Percentiles rank a stretch among this genome's conserved stretches.
phyloP scores from a whole-genome alignment of 2,113 vertebrate genomes.

The Ammodytes marinus region DNA sequence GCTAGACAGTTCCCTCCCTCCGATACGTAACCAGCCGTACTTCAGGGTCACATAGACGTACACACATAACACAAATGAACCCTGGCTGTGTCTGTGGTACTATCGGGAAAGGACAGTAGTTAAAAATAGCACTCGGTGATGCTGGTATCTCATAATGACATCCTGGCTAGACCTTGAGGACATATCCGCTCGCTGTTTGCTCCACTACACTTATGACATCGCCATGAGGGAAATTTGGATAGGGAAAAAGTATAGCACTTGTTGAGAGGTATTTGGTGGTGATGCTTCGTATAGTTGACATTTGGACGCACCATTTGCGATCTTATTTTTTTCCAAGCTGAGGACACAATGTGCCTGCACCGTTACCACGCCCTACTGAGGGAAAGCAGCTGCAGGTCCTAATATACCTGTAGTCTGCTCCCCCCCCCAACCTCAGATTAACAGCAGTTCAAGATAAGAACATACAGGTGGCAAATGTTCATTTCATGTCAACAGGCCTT shows the following conservation, averaged over 20 bases:
- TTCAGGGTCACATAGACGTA: constrained; percentile 37
- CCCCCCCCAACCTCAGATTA: constrained; percentile 30
- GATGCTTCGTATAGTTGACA: constrained; percentile 27
- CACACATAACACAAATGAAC: constrained; percentile 33
- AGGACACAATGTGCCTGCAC: constrained; percentile 51
- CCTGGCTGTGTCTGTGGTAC: constrained; percentile 51
- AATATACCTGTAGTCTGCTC: constrained; percentile 39
- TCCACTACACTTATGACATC: constrained; percentile 61
- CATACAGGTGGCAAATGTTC: constrained; percentile 55
- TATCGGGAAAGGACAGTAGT: constrained; percentile 55
- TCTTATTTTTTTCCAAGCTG: constrained; percentile 6
- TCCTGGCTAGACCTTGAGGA: constrained; percentile 63
- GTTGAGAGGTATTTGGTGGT: constrained; percentile 33
- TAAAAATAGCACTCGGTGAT: constrained; percentile 78
- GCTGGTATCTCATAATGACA: constrained; percentile 77
- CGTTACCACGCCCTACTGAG: constrained; percentile 13
- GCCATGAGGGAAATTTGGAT: constrained; percentile 43
- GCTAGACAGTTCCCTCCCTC: constrained; percentile 31
- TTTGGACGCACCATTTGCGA: constrained; percentile 23
- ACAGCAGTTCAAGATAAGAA: constrained; percentile 42
- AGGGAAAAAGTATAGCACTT: constrained; percentile 26
- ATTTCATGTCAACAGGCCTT: constrained; percentile 30
- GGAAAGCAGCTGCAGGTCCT: constrained; percentile 41
- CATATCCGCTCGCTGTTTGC: constrained; percentile 40
- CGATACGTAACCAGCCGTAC: constrained; percentile 33